These are phyloP conservation scores for Baronia brevicornis DNA, from an alignment of 2,888 invertebrate species.

Conservation along the genomic window DNA sequence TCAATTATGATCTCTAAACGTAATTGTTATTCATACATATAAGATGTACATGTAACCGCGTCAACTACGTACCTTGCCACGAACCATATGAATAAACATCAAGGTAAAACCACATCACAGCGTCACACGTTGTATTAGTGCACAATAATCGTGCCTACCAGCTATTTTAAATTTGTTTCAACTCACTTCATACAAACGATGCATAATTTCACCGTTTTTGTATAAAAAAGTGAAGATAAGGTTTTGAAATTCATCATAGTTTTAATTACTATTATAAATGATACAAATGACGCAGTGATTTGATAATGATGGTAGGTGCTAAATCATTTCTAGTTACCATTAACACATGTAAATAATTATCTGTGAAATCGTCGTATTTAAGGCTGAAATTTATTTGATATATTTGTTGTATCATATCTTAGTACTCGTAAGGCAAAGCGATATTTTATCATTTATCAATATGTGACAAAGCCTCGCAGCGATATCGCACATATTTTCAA, in stretches of 20 bases:
- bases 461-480: conserved; percentile 43
- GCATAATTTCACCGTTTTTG: conserved; percentile 19
- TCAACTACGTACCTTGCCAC: conserved; percentile 40
- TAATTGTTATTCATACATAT: conserved; percentile 20
- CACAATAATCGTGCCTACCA: conserved; percentile 30
- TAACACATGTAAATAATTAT: too few relatives aligned
- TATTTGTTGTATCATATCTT: conserved; percentile 44
- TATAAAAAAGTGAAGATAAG: too few relatives aligned
- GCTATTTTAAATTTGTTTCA: conserved; percentile 21
- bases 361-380: too few relatives aligned
- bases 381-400: conserved; percentile 5
- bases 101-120: conserved; percentile 56
- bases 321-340: too few relatives aligned
- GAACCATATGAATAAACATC: conserved; percentile 65
- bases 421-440: conserved; percentile 38
- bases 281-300: too few relatives aligned
- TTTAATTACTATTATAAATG: too few relatives aligned
- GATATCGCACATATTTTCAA: conserved; percentile 57
- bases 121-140: conserved; percentile 26
- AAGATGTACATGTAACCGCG: conserved; percentile 24
- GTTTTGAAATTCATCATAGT: too few relatives aligned
- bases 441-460: conserved; percentile 50
- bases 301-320: too few relatives aligned
- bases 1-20: conserved; percentile 24
- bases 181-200: conserved; percentile 20